Base-by-base conservation (phyloP, 2,888 invertebrate genomes). In the Xestia c-nigrum region DNA sequence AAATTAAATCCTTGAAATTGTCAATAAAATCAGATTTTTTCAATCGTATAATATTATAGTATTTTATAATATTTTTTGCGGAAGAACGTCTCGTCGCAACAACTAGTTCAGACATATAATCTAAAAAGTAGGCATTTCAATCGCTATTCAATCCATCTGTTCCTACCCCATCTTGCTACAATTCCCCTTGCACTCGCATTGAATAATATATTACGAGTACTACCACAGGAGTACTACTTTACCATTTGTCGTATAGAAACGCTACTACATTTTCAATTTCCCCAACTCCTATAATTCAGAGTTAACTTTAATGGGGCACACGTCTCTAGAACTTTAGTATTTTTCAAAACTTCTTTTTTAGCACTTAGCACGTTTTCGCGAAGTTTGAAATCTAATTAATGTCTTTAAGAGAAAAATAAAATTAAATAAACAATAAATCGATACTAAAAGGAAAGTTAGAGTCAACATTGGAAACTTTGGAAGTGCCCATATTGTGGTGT, bases 361-460 rank as follows among this genome's bases (percentile, higher is more conserved):
- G 76, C 61, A 67, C 70, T 52, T n/a, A 68, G 16, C 59, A 70
- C 76, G 59, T 40, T 67, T 68, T 50, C 31, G 38, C 31, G 46
- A 72, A 75, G 57, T 82, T 74, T 76, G 77, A 78, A 81, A 86
- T 80, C 67, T 84, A 84, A 83, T 87, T 77, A 85, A 81, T 77
- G 80, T 76, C 72, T 76, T 77, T 82, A 79, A 38, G 82, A 80
- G 84, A 89, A 88, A 86, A 78, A 90, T 86, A 85, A 90, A 89
- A 90, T 89, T 84, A 90, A 89, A 86, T 85, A 87, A 86, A 91
- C 91, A 91, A 93, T 93, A 94, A 93, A 94, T 94, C 93, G 91
- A 93, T 94, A 91, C 89, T 92, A 91, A 94, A 91, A 94, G 93
- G 89, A 92, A 94, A 95, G 94, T 95, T 94, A 83, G 85, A 93